Conservation (phyloP, 2,113 vertebrate genomes). For the Myotis yumanensis region DNA sequence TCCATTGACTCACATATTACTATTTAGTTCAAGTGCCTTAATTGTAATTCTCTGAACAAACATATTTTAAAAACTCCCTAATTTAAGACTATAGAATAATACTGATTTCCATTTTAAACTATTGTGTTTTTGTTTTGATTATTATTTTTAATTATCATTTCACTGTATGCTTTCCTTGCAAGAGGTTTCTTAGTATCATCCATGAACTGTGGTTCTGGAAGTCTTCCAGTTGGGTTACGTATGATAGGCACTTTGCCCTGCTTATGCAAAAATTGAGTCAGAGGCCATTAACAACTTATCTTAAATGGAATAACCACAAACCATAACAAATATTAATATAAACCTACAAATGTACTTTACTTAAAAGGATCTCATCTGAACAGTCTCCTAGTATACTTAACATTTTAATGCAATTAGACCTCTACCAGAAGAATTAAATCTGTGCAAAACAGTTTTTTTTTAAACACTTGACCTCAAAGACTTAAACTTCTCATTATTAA, state of each 20-base stretch:
- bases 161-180: neutral
- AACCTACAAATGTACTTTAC: constrained; percentile 57
- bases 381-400: neutral
- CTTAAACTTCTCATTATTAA: neutral
- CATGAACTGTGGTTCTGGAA: constrained; percentile 65
- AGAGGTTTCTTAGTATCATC: constrained; percentile 2
- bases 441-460: neutral
- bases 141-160: constrained; percentile 23
- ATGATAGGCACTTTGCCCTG: constrained; percentile 42
- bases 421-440: neutral
- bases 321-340: constrained; percentile 66
- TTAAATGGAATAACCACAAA: constrained; percentile 66
- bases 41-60: neutral
- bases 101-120: neutral
- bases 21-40: neutral
- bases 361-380: constrained; percentile 51
- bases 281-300: constrained; percentile 60
- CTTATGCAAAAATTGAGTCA: constrained; percentile 61
- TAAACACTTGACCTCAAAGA: neutral
- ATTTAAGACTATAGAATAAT: neutral
- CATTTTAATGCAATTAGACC: constrained; percentile 34
- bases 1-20: neutral
- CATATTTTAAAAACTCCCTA: neutral
- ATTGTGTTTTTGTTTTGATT: neutral
- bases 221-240: neutral